Evolutionary conservation across 2,113 vertebrate species (phyloP).

Genomic region (Gila orcuttii): DNA sequence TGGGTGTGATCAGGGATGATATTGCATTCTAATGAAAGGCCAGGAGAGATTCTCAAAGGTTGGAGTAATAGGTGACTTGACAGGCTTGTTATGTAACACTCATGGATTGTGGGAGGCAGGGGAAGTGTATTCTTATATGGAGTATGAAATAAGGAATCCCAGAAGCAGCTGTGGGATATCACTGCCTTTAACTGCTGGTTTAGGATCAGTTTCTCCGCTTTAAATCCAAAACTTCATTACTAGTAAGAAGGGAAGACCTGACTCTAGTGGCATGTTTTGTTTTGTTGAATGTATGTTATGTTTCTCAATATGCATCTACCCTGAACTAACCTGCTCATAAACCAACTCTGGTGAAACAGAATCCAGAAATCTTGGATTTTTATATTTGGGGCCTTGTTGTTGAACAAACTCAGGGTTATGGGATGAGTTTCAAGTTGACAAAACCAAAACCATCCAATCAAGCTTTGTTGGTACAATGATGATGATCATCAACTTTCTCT

Average conservation of each 20-base stretch:
- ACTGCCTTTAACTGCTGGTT: neutral
- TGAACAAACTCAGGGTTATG: too few species aligned
- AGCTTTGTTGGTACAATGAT: too few species aligned
- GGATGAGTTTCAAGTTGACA: too few species aligned
- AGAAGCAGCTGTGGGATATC: neutral
- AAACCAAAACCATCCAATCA: too few species aligned
- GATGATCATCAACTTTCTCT: too few species aligned
- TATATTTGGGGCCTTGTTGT: too few species aligned
- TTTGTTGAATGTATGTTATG: neutral
- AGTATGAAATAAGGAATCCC: neutral
- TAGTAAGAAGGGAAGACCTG: neutral
- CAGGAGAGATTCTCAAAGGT: conserved; percentile 23
- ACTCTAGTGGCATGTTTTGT: neutral
- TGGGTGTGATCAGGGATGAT: neutral
- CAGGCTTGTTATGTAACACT: conserved; percentile 10
- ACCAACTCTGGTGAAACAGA: too few species aligned
- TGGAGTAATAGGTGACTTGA: conserved; percentile 21
- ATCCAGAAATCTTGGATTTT: too few species aligned
- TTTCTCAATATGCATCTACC: too few species aligned
- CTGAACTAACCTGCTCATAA: too few species aligned
- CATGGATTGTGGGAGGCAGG: neutral
- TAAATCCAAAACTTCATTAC: neutral
- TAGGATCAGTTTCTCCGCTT: neutral
- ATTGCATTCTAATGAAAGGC: conserved; percentile 11
- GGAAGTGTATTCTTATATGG: neutral